Evolutionary conservation across 2,113 vertebrate genomes (phyloP).

Genomic region (Cichladusa arquata): DNA sequence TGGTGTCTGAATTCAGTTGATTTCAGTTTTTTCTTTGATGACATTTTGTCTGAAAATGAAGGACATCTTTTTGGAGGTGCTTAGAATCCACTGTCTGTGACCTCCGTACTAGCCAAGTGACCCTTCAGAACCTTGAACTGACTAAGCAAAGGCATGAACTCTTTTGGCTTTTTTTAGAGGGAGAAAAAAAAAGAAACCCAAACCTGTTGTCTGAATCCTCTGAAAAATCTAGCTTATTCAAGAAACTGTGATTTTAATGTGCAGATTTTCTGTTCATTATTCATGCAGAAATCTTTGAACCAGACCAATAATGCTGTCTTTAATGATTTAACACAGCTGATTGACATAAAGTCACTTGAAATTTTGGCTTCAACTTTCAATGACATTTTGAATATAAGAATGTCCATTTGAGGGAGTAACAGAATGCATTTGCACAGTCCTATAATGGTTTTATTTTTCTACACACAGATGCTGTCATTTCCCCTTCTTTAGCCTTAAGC

Average conservation of each 20-base stretch:
- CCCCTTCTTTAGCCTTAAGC: background rate
- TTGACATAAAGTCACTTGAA: background rate
- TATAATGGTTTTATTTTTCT: background rate
- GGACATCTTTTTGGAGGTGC: background rate
- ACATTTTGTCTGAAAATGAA: background rate
- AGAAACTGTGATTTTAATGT: background rate
- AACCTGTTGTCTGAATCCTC: background rate
- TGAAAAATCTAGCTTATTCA: background rate
- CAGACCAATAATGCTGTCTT: background rate
- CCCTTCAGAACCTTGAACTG: background rate
- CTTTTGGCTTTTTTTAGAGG: background rate
- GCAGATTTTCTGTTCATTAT: background rate
- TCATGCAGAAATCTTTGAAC: background rate
- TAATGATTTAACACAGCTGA: background rate
- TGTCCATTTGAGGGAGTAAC: background rate
- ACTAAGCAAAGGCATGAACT: background rate
- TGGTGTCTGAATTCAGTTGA: background rate
- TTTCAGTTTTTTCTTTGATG: background rate
- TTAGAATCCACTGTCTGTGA: background rate
- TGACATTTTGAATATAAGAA: background rate
- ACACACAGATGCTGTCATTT: background rate
- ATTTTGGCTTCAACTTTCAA: background rate
- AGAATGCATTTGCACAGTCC: background rate
- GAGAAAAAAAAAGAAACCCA: background rate
- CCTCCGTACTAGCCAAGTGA: rapidly evolving